Evolutionary conservation across 1,140 invertebrate genomes (phyloP), one percentile per base, ranked within the genome.

Genomic region (honey bee (Apis mellifera)): DNA sequence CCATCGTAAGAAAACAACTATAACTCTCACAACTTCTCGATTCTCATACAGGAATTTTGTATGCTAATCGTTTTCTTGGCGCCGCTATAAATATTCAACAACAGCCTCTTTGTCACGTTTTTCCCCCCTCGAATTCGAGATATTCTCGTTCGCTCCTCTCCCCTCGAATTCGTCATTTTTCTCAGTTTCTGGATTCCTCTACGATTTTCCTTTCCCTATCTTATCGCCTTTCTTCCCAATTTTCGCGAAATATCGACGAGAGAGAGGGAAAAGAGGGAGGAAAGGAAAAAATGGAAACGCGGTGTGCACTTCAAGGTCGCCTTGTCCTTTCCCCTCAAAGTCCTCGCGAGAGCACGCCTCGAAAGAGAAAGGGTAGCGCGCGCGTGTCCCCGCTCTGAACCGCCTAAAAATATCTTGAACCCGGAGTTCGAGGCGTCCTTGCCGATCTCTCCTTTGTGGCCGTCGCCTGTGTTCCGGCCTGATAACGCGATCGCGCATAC

Each of bases 261-360:
- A 52, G n/a, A 81, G 71, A 54, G n/a, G n/a, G 57, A 73, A 66
- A 72, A 32, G 32, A 32, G 32, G 2, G 32, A 3, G 32, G 32
- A n/a, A n/a, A n/a, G 32, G 32, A 3, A 3, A 3, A 3, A 32
- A 32, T 32, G 32, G 23, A 26, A 62, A 19, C 23, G 57, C 21
- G n/a, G 68, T 71, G 57, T 71, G 66, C 55, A 54, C 65, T 55
- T 76, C 70, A 88, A 88, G 85, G 86, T 78, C 69, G 77, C 68
- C 82, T 84, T 69, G 55, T 62, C 70, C 79, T 75, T 48, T 72
- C 77, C 62, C 78, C 2, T 78, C 69, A 48, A 57, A 66, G 69
- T 84, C 60, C 83, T 84, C 77, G 68, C 82, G 75, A 82, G 78
- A 82, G 78, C 78, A 81, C 65, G 26, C 26, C 48, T 71, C n/a